A percentile compares a stretch with the other conserved stretches of the same genome.
Conservation (phyloP, 2,113 vertebrate species). For the Bagarius yarrelli region DNA sequence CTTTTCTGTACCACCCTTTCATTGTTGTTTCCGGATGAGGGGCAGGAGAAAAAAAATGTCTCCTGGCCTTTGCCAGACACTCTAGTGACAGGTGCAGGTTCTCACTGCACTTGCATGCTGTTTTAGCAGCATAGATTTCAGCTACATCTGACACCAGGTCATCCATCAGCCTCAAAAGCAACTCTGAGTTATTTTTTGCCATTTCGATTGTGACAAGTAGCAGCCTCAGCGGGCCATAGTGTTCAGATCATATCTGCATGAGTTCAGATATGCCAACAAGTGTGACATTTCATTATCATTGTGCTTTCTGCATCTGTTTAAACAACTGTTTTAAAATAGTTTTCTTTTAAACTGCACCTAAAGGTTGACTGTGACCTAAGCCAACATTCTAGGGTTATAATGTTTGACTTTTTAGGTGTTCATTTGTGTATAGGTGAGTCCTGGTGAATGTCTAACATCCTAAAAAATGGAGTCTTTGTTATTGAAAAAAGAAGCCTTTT, state of each 20-base stretch:
- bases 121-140: not conserved
- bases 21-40: not conserved
- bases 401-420: not conserved
- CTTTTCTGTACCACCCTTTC: not conserved
- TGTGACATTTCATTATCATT: not conserved
- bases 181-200: not conserved
- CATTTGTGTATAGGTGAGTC: not conserved
- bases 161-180: not conserved
- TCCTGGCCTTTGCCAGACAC: not conserved
- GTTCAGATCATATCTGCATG: not conserved
- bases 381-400: not conserved
- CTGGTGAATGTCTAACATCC: not conserved
- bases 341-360: not conserved
- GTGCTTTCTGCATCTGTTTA: not conserved
- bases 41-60: not conserved
- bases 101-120: not conserved
- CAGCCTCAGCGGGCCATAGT: not conserved
- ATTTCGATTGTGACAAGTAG: not conserved
- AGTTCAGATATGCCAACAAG: not conserved
- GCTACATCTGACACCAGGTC: slow-evolving; percentile 2
- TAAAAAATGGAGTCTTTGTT: too few species aligned
- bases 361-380: not conserved
- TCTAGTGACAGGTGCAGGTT: not conserved
- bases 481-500: not conserved
- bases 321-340: not conserved